Conservation (phyloP, 2,888 invertebrate species). For the Panzeria rudis region DNA sequence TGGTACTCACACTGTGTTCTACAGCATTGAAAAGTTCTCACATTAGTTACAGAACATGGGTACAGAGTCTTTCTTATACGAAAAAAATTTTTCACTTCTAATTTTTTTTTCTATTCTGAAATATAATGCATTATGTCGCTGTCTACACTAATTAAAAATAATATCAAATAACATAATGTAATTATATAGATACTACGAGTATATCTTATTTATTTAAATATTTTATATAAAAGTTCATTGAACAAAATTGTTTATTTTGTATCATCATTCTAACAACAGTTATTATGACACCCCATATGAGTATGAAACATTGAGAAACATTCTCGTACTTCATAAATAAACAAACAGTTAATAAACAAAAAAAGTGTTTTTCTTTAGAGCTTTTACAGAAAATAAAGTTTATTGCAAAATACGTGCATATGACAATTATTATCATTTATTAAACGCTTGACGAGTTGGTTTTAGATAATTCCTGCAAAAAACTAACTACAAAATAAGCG, state of each 20-base stretch:
- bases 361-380: not conserved
- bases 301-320: not conserved
- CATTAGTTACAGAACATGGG: too few species aligned
- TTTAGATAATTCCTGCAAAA: too few species aligned
- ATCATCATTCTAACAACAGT: not conserved
- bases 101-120: not conserved
- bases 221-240: not conserved
- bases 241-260: conserved; percentile 40
- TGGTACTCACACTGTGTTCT: too few species aligned
- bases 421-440: too few species aligned
- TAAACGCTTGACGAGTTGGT: too few species aligned
- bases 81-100: too few species aligned
- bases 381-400: not conserved
- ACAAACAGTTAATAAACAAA: not conserved
- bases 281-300: not conserved
- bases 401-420: too few species aligned
- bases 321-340: conserved; percentile 4
- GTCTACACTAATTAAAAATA: not conserved
- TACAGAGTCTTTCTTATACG: too few species aligned
- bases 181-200: not conserved
- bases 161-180: conserved; percentile 14
- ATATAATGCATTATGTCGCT: not conserved
- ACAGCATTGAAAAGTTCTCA: too few species aligned
- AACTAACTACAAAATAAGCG: too few species aligned
- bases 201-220: not conserved